A percentile compares a stretch with the other conserved stretches of the same genome.
Conservation (phyloP, 2,888 invertebrate genomes). For the Biston betularia region DNA sequence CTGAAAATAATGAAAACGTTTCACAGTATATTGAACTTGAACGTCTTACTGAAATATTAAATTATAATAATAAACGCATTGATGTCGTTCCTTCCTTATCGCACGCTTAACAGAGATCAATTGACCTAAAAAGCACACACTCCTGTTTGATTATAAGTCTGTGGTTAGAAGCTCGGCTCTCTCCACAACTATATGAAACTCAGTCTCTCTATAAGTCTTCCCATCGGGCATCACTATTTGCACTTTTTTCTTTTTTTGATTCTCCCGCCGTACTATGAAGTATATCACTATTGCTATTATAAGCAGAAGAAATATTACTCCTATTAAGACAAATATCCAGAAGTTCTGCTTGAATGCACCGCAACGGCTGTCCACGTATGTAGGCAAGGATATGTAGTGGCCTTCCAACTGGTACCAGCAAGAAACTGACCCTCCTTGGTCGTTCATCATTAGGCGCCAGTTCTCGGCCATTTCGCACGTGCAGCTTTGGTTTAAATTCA, state of each 20-base stretch:
- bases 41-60: slow-evolving; percentile 28
- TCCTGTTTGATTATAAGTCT: slow-evolving; percentile 85
- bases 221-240: slow-evolving; percentile 93
- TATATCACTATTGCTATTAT: slow-evolving; percentile 79
- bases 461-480: slow-evolving; percentile 80
- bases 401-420: slow-evolving; percentile 77
- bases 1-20: slow-evolving; percentile 42
- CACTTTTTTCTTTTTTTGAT: slow-evolving; percentile 86
- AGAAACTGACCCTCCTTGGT: slow-evolving; percentile 70
- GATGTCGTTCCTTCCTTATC: slow-evolving; percentile 30
- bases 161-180: slow-evolving; percentile 93
- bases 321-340: slow-evolving; percentile 81
- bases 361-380: slow-evolving; percentile 74
- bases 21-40: slow-evolving; percentile 48
- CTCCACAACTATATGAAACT: slow-evolving; percentile 94
- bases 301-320: slow-evolving; percentile 76
- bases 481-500: slow-evolving; percentile 87
- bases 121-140: slow-evolving; percentile 25
- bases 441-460: slow-evolving; percentile 68
- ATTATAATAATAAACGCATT: slow-evolving; percentile 12
- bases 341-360: slow-evolving; percentile 77
- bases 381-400: slow-evolving; percentile 72
- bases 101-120: slow-evolving; percentile 51
- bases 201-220: slow-evolving; percentile 93
- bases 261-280: slow-evolving; percentile 76